These are phyloP conservation scores for Pyrocephalus nanus DNA, from an alignment of 2,797 vertebrate species.

Conservation along the genomic window DNA sequence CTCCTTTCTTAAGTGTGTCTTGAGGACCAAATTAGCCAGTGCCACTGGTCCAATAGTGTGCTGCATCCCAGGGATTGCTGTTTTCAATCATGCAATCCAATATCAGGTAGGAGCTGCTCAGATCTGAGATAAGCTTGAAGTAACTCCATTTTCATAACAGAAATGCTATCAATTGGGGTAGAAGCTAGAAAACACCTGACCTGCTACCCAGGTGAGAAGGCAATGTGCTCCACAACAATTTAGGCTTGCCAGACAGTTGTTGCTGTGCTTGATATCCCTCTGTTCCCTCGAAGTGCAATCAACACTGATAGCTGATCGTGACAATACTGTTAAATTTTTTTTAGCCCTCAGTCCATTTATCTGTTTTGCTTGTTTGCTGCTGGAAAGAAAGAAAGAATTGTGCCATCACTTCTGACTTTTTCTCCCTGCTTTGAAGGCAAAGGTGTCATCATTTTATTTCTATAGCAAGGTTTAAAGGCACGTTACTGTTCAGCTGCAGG, in stretches of 20 bases:
- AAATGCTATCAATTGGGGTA: not conserved
- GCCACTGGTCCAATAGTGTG: not conserved
- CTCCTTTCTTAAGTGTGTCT: not conserved
- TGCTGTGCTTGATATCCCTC: not conserved
- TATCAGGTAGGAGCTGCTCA: not conserved
- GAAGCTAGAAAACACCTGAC: not conserved
- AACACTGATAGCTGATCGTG: not conserved
- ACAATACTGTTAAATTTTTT: not conserved
- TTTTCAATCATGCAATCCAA: not conserved
- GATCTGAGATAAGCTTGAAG: not conserved
- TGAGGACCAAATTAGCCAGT: not conserved
- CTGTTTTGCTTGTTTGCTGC: not conserved
- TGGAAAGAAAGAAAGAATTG: not conserved
- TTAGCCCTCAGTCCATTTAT: not conserved
- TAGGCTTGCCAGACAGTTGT: not conserved
- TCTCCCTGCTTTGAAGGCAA: not conserved
- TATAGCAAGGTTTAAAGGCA: not conserved
- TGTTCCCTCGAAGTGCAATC: not conserved
- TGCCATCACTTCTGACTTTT: not conserved
- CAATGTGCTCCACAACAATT: not conserved
- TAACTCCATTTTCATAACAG: not conserved
- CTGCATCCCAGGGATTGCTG: not conserved
- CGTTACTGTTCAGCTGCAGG: not conserved
- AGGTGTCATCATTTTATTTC: not conserved
- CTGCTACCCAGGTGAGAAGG: not conserved